Evolutionary conservation across 2,113 vertebrate species (phyloP), one percentile per base, ranked within the genome.

Genomic region (Cephalopholis sonnerati): DNA sequence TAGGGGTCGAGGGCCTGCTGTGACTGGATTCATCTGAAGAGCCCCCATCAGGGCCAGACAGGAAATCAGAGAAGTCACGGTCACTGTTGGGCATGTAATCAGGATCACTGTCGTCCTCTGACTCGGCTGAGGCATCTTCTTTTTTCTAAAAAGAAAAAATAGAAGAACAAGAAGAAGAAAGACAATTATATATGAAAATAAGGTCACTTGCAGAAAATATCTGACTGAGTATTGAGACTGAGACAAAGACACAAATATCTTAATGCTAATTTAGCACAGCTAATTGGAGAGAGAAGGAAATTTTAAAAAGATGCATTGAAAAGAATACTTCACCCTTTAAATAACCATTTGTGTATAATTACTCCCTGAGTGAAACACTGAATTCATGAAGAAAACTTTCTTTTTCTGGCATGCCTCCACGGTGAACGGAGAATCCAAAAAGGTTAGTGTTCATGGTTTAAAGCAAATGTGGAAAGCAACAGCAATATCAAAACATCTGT

Each of bases 51-150:
- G 22, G 8, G 22, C 80, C 80, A 7, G 81, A 73, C 0, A 18
- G 48, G 24, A n/a, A 16, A 10, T 87, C 85, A 3, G 87, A 91
- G 5, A 65, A 7, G 22, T 85, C 83, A 0, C 7, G 44, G 1
- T 86, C 84, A 29, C 41, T 68, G 2, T 39, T 20, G 2, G 82
- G 87, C 0, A 11, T 5, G 69, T 79, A 87, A 54, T 82, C 84
- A 1, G 67, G n/a, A 41, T 83, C 77, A 25, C 27, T 12, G 0
- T 78, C 77, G 0, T 82, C 84, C 1, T 36, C 86, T 12, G 83
- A 82, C 18, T 48, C 44, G 0, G 9, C 62, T 13, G 68, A 81
- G 8, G 11, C 4, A 39, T 29, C 13, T 25, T 83, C 84, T 39
- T 57, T 67, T 74, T 82, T 63, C 89, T 92, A 39, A 22, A 77